phyloP scores from a whole-genome alignment of 2,888 invertebrate genomes.

The Catotricha subobsoleta region DNA sequence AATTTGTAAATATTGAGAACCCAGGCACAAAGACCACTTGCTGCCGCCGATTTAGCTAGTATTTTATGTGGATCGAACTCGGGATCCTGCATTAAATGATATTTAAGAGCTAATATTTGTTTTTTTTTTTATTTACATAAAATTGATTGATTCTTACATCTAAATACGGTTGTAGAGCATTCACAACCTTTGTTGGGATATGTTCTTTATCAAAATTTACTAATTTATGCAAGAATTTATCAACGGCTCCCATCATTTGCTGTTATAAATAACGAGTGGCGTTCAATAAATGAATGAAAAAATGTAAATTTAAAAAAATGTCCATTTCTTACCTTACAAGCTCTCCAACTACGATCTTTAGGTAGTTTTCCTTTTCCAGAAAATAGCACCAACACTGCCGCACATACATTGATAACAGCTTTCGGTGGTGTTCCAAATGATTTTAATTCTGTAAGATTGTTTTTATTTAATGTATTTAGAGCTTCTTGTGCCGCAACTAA shows the following conservation, averaged over 20 bases:
- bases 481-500: slow-evolving; percentile 59
- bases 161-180: slow-evolving; percentile 39
- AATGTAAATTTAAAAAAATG: neutral
- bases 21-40: slow-evolving; percentile 88
- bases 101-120: neutral
- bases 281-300: neutral
- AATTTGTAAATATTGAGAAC: slow-evolving; percentile 81
- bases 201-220: slow-evolving; percentile 86
- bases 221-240: slow-evolving; percentile 68
- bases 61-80: slow-evolving; percentile 80
- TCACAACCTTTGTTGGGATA: slow-evolving; percentile 73
- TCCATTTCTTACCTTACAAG: slow-evolving; percentile 42
- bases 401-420: slow-evolving; percentile 72
- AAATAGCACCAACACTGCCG: slow-evolving; percentile 75
- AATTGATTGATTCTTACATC: slow-evolving; percentile 16
- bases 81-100: too few relatives aligned
- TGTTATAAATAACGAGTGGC: slow-evolving; percentile 17
- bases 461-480: slow-evolving; percentile 84
- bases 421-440: slow-evolving; percentile 88
- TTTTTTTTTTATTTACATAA: neutral
- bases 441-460: slow-evolving; percentile 84
- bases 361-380: slow-evolving; percentile 70
- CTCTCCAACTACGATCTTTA: slow-evolving; percentile 84
- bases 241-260: slow-evolving; percentile 78
- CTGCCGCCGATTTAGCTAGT: slow-evolving; percentile 73